Evolutionary conservation across 2,888 invertebrate species (phyloP), one percentile per base, ranked within the genome.

Genomic region (Zygothrica quintamaculata): DNA sequence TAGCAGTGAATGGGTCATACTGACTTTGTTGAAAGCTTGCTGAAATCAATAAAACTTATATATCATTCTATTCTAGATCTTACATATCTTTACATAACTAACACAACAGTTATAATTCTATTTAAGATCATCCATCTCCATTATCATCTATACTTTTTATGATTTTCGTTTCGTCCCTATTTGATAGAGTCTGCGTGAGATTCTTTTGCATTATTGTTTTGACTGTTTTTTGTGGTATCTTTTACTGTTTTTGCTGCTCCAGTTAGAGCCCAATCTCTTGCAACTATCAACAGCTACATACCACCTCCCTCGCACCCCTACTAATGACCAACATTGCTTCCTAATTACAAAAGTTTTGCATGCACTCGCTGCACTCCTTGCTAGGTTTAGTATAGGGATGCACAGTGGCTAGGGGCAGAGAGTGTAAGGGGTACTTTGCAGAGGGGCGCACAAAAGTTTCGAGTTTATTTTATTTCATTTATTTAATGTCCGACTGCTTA

Each of bases 271-370:
- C 13, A 18, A 25, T 1, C 34, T 1, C 7, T 46, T n/a, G n/a
- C 8, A 9, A 5, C 18, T 22, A 22, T 22, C 25, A 5, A 1
- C 29, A 8, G 1, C 22, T 11, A 15, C 29, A 13, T 57, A 33
- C 29, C 25, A n/a, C n/a, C n/a, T n/a, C n/a, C n/a, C n/a, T n/a
- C n/a, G n/a, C n/a, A n/a, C n/a, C 18, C 18, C 3, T 5, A 84
- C 87, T 88, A 88, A 88, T 88, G 88, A 87, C 87, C 87, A 74
- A 76, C 86, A 76, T 82, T 81, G 75, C 74, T 85, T 84, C 80
- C 87, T 88, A 88, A 88, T 88, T 88, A 87, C 84, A 76, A 80
- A 86, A 88, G 79, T 88, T 88, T 85, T 71, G 58, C 84, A 81
- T 84, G 84, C 84, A 76, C 65, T 78, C 64, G 74, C 39, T 68